Percentiles rank a stretch among this genome's conserved stretches.
phyloP scores from a whole-genome alignment of 2,797 vertebrate species.

The Ibycter americanus region DNA sequence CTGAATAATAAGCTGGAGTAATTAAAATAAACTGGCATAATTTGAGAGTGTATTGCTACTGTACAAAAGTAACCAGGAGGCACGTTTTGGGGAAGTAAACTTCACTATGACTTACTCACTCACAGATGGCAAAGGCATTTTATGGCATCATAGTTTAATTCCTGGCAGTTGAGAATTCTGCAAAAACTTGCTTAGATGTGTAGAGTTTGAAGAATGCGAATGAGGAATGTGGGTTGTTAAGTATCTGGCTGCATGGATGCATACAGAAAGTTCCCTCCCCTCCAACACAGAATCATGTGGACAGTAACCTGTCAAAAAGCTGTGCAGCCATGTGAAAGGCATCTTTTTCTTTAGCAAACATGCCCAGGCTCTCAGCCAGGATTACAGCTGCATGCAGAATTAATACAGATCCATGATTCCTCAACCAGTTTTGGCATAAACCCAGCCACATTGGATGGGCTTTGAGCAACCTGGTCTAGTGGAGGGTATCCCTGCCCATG shows the following conservation, averaged over 20 bases:
- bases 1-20: conserved; percentile 65
- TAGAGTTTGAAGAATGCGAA: not conserved
- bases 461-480: too few relatives aligned
- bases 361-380: not conserved
- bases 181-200: not conserved
- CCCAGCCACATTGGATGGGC: too few relatives aligned
- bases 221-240: not conserved
- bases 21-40: conserved; percentile 71
- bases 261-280: not conserved
- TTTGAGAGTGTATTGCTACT: conserved; percentile 51
- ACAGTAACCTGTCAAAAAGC: not conserved
- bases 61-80: conserved; percentile 47
- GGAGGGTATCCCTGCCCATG: too few relatives aligned
- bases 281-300: not conserved
- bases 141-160: not conserved
- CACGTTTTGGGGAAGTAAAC: conserved; percentile 43
- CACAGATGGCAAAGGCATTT: conserved; percentile 37
- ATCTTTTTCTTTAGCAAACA: not conserved
- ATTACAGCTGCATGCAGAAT: not conserved
- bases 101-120: conserved; percentile 30
- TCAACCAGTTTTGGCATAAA: not conserved
- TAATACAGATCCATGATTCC: not conserved
- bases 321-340: not conserved
- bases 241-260: not conserved
- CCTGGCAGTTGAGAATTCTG: not conserved